A percentile compares a stretch with the other conserved stretches of the same genome.
Evolutionary conservation across 2,113 vertebrate genomes (phyloP).

Genomic region (Cebus imitator): DNA sequence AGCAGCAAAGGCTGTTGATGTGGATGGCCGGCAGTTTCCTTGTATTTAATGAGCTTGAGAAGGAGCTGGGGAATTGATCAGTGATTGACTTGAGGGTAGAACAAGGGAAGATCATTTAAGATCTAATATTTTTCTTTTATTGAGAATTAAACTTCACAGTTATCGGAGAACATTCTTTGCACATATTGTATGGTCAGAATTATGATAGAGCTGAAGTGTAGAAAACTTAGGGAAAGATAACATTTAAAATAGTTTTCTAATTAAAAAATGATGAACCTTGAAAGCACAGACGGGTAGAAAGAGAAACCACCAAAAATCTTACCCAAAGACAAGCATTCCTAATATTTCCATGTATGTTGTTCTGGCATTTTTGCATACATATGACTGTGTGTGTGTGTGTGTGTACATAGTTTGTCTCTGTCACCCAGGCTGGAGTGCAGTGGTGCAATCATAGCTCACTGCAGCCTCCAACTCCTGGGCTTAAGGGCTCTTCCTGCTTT

Average conservation of each 20-base stretch:
- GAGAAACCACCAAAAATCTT: not conserved
- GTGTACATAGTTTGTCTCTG: no score
- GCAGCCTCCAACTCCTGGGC: no score
- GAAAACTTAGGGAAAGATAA: not conserved
- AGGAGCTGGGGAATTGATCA: not conserved
- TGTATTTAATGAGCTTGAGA: conserved; percentile 5
- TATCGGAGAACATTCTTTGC: not conserved
- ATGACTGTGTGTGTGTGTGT: not conserved
- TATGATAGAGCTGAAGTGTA: not conserved
- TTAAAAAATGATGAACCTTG: not conserved
- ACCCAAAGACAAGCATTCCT: not conserved
- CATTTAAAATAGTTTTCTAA: not conserved
- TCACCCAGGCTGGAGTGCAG: no score
- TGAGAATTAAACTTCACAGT: conserved; percentile 31
- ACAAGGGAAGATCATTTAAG: not conserved
- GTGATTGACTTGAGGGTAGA: not conserved
- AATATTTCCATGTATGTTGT: not conserved
- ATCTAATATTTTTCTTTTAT: conserved; percentile 20
- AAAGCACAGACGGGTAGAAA: not conserved
- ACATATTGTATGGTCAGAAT: not conserved
- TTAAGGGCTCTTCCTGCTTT: no score
- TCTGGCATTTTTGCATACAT: not conserved
- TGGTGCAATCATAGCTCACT: no score
- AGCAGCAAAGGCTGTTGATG: not conserved
- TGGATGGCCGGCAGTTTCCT: not conserved